Evolutionary conservation across 2,888 invertebrate species (phyloP).

Genomic region (Heliconius cydno): DNA sequence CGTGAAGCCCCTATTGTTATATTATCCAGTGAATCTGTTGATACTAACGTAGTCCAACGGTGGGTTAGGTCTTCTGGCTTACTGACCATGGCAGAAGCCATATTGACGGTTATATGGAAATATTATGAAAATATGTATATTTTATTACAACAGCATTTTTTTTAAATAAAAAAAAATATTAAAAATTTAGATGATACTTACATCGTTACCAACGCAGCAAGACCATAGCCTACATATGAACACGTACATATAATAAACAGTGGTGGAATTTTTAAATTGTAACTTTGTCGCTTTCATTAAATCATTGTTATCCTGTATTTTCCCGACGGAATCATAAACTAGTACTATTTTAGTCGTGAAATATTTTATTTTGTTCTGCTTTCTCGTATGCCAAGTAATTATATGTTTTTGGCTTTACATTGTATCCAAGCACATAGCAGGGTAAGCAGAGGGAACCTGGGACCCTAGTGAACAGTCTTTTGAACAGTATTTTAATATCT

Average conservation of each 20-base stretch:
- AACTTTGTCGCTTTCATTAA: slow-evolving; percentile 61
- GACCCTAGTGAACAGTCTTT: no score
- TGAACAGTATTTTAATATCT: no score
- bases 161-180: neutral
- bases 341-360: slow-evolving; percentile 27
- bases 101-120: no score
- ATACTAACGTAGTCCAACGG: no score
- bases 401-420: neutral
- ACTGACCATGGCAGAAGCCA: no score
- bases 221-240: neutral
- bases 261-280: slow-evolving; percentile 43
- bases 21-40: no score
- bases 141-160: neutral
- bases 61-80: no score
- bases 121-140: neutral
- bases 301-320: slow-evolving; percentile 67
- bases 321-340: slow-evolving; percentile 22
- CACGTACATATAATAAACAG: slow-evolving; percentile 8
- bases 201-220: neutral
- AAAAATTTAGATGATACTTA: no score
- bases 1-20: no score
- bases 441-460: no score
- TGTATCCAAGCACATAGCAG: no score
- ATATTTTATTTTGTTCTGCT: slow-evolving; percentile 16
- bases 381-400: neutral